Evolutionary conservation across 2,797 vertebrate genomes (phyloP), one percentile per base, ranked within the genome.

Genomic region (Mareca strepera): DNA sequence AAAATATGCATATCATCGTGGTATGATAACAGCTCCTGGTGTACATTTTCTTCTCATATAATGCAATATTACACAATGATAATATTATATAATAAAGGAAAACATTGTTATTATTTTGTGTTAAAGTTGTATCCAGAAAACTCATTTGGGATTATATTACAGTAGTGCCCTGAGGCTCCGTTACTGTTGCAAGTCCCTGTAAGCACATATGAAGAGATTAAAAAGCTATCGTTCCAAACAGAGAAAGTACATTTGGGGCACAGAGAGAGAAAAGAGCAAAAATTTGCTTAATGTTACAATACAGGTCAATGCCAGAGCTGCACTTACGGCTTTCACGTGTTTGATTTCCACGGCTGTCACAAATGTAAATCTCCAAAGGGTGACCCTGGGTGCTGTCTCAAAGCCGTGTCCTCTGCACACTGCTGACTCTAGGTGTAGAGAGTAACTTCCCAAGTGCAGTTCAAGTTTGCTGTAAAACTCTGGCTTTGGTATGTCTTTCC

Each of bases 321-420:
- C 25, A 18, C 2, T 44, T 8, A 9, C 0, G 1, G 29, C 60
- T 10, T 59, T 23, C 20, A 33, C 1, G 3, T 12, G n/a, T 12
- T 22, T 75, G 53, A 11, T 67, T 80, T 66, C 31, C 28, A 4
- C 9, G 11, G 12, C 1, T 56, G 2, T 46, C 67, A 59, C 55
- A 73, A 26, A 73, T 20, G 17, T 9, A 17, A 15, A 23, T 35
- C 22, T 43, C 44, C 80, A 26, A 43, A n/a, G 48, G 25, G 29
- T 43, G 46, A 26, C 35, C 5, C 33, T 59, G 37, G 20, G 3
- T 63, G 33, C 39, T 17, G 3, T 41, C 58, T 90, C 50, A 35
- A 21, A 55, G 55, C 46, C 33, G 5, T 0, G 2, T 77, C 64
- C 64, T 63, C 41, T 46, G 41, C 64, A 43, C 29, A 3, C 0